Evolutionary conservation across 2,113 vertebrate genomes (phyloP).

Genomic region (Hyla sarda): DNA sequence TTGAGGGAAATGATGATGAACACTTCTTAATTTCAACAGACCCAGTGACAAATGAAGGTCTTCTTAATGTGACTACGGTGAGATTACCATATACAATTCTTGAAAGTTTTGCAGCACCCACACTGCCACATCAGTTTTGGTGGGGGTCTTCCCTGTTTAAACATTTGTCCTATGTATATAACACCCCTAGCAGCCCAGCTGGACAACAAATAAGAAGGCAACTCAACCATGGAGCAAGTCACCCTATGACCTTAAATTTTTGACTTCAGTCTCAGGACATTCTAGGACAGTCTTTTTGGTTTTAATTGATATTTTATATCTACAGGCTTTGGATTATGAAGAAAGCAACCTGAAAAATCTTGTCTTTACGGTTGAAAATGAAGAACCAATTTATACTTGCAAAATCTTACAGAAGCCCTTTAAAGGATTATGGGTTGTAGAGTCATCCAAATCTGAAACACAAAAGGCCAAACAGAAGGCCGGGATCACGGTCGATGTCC

Average conservation of each 20-base stretch:
- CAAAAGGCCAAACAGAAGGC: too few species aligned
- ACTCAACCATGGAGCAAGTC: not conserved
- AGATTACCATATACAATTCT: not conserved
- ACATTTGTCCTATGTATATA: too few species aligned
- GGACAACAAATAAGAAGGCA: not conserved
- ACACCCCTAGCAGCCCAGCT: not conserved
- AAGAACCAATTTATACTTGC: conserved; percentile 36
- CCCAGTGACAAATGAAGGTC: conserved; percentile 54
- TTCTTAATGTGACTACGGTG: conserved; percentile 55
- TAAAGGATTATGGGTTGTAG: conserved; percentile 11
- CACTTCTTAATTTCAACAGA: conserved; percentile 54
- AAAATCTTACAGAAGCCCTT: conserved; percentile 4
- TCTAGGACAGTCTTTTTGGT: not conserved
- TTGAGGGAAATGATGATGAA: conserved; percentile 43
- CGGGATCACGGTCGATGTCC: not conserved
- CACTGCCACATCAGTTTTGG: not conserved
- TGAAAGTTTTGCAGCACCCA: not conserved
- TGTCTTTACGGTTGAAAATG: not conserved
- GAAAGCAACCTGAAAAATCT: not conserved
- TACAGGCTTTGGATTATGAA: conserved; percentile 52
- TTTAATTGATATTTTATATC: not conserved
- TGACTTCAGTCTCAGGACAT: not conserved
- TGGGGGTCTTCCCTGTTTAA: too few species aligned
- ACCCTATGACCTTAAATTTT: not conserved
- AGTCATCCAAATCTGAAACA: not conserved